A percentile compares a stretch with the other conserved stretches of the same genome.
phyloP scores from a whole-genome alignment of 2,797 vertebrate species.

The Hirundo rustica region DNA sequence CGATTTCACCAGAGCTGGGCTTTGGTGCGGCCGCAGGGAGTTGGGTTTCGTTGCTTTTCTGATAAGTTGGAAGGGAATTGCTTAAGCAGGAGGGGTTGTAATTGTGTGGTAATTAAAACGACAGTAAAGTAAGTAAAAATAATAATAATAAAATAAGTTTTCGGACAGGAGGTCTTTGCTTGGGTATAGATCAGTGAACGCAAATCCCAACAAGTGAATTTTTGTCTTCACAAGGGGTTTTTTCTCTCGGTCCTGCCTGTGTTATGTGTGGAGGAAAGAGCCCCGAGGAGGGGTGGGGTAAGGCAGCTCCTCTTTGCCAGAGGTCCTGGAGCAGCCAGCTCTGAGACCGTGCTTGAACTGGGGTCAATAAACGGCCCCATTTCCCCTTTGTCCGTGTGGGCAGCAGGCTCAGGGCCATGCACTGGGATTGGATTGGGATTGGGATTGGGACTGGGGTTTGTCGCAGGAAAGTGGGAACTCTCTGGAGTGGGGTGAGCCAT shows the following conservation, averaged over 20 bases:
- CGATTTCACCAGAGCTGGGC: conserved; percentile 18
- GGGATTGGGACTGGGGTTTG: too few relatives aligned
- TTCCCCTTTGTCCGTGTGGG: neutral
- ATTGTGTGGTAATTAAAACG: neutral
- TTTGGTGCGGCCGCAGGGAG: conserved; percentile 29
- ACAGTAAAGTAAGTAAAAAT: neutral
- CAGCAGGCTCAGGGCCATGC: fast-evolving
- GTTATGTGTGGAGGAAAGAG: neutral
- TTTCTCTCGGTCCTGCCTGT: neutral
- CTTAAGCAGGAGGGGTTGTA: neutral
- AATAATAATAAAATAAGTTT: fast-evolving
- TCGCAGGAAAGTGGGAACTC: neutral
- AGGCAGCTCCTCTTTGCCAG: neutral
- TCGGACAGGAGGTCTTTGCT: neutral
- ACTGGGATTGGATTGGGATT: fast-evolving
- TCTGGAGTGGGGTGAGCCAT: fast-evolving
- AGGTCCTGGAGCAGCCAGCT: neutral
- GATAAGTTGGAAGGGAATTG: neutral
- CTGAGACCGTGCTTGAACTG: neutral
- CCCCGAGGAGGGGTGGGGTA: fast-evolving
- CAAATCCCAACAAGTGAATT: fast-evolving
- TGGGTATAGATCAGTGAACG: fast-evolving
- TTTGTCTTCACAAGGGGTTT: neutral
- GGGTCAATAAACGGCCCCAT: fast-evolving
- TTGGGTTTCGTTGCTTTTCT: conserved; percentile 22